Evolutionary conservation across 2,888 invertebrate species (phyloP).

Genomic region (Drosophila imparisetae): DNA sequence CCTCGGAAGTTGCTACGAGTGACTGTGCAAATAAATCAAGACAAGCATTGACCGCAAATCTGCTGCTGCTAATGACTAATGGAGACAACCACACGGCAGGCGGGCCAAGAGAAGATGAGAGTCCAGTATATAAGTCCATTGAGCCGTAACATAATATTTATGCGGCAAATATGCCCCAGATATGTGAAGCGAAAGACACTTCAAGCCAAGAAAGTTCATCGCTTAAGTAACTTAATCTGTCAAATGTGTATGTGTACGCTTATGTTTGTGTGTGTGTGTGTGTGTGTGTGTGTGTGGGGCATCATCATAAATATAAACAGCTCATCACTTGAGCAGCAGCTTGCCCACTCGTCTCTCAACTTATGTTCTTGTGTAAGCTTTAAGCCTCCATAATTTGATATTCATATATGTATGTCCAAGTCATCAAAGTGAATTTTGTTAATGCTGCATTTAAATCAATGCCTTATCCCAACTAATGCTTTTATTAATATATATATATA

Average conservation of each 20-base stretch:
- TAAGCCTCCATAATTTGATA: conserved; percentile 71
- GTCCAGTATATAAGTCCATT: conserved; percentile 51
- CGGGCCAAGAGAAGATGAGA: neutral
- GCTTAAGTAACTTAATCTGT: conserved; percentile 61
- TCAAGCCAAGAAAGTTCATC: conserved; percentile 36
- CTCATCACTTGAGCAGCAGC: conserved; percentile 63
- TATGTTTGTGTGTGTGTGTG: conserved; percentile 11
- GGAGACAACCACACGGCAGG: conserved; percentile 56
- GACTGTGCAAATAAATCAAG: conserved; percentile 29
- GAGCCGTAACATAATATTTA: conserved; percentile 75
- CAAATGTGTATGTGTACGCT: conserved; percentile 11
- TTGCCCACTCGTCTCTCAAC: conserved; percentile 3
- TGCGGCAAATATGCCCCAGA: conserved; percentile 60
- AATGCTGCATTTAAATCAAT: conserved; percentile 62
- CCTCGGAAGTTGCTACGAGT: conserved; percentile 11
- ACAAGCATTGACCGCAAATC: conserved; percentile 37
- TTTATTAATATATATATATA: conserved; percentile 3
- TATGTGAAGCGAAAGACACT: conserved; percentile 58
- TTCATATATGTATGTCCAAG: conserved; percentile 59
- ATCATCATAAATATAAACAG: conserved; percentile 71
- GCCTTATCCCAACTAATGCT: conserved; percentile 38
- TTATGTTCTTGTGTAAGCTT: conserved; percentile 48
- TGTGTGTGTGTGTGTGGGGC: conserved; percentile 18
- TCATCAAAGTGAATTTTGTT: conserved; percentile 58
- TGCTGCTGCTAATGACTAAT: conserved; percentile 72